A percentile compares a stretch with the other conserved stretches of the same genome.
Evolutionary conservation across 1,140 invertebrate genomes (phyloP).

Genomic region (Pemphigus obesinymphae): DNA sequence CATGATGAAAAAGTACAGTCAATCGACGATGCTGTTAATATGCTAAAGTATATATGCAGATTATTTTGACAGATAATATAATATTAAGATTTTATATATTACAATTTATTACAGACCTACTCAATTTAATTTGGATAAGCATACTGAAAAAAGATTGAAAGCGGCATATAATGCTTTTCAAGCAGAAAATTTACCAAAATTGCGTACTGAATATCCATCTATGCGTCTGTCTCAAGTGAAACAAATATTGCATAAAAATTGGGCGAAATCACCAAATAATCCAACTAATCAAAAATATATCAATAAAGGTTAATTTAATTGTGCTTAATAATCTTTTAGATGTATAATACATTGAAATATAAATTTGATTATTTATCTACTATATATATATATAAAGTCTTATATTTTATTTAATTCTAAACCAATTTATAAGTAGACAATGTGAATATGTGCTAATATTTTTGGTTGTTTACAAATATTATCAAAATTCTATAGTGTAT

Average conservation of each 20-base stretch:
- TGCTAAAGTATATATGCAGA: slow-evolving; percentile 67
- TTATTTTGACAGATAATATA: not conserved
- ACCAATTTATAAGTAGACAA: no score
- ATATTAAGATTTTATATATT: not conserved
- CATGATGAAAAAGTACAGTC: slow-evolving; percentile 82
- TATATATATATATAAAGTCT: no score
- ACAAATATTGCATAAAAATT: slow-evolving; percentile 81
- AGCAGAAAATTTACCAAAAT: slow-evolving; percentile 71
- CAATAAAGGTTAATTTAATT: not conserved
- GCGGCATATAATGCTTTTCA: slow-evolving; percentile 90
- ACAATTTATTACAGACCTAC: slow-evolving; percentile 57
- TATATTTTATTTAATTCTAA: no score
- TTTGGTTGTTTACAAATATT: no score
- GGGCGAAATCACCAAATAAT: slow-evolving; percentile 96
- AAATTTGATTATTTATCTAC: not conserved
- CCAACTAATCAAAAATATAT: slow-evolving; percentile 76
- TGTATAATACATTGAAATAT: not conserved
- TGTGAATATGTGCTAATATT: no score
- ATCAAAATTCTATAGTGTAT: no score
- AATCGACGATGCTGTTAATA: slow-evolving; percentile 82
- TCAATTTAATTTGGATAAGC: slow-evolving; percentile 63
- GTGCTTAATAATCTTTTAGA: not conserved
- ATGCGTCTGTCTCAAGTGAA: slow-evolving; percentile 79
- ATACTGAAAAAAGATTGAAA: slow-evolving; percentile 92
- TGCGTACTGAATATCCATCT: slow-evolving; percentile 90